Evolutionary conservation across 2,797 vertebrate genomes (phyloP).

Genomic region (Sebastes matsubarae): DNA sequence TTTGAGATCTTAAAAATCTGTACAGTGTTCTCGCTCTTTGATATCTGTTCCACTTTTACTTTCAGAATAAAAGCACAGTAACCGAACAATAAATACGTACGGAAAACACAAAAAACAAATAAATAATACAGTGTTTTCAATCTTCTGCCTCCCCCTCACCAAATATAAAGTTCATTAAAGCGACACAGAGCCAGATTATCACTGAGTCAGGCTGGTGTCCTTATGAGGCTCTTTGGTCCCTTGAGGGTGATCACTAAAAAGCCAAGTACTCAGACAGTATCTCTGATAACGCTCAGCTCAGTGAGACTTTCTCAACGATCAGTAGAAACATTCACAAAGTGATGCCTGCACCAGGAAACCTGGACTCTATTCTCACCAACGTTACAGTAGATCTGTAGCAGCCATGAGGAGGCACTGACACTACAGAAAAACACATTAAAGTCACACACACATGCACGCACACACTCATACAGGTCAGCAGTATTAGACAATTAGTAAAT

Average conservation of each 20-base stretch:
- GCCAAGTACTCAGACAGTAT: slow-evolving; percentile 35
- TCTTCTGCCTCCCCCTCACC: slow-evolving; percentile 30
- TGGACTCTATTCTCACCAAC: slow-evolving; percentile 36
- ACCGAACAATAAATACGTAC: slow-evolving; percentile 75
- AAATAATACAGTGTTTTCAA: slow-evolving; percentile 73
- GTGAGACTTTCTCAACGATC: slow-evolving; percentile 35
- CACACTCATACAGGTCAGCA: slow-evolving; percentile 62
- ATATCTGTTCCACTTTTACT: slow-evolving; percentile 33
- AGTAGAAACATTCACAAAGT: slow-evolving; percentile 40
- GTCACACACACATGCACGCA: slow-evolving; percentile 12
- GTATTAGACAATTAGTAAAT: slow-evolving; percentile 67
- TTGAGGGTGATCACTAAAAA: slow-evolving; percentile 58
- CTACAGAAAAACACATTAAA: slow-evolving; percentile 39
- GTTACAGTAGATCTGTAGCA: slow-evolving; percentile 64
- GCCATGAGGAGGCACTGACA: slow-evolving; percentile 61
- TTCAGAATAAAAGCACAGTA: slow-evolving; percentile 65
- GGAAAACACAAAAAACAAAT: slow-evolving; percentile 63
- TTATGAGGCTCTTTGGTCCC: slow-evolving; percentile 74
- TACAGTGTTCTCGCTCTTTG: slow-evolving; percentile 48
- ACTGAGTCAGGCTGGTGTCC: slow-evolving; percentile 63
- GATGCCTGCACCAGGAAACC: slow-evolving; percentile 41
- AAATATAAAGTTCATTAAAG: slow-evolving; percentile 48
- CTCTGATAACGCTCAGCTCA: slow-evolving; percentile 37
- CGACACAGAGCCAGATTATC: slow-evolving; percentile 56
- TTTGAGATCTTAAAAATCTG: slow-evolving; percentile 43